A percentile compares a stretch with the other conserved stretches of the same genome.
Evolutionary conservation across 2,797 vertebrate species (phyloP).

Genomic region (Holocentrus rufus): DNA sequence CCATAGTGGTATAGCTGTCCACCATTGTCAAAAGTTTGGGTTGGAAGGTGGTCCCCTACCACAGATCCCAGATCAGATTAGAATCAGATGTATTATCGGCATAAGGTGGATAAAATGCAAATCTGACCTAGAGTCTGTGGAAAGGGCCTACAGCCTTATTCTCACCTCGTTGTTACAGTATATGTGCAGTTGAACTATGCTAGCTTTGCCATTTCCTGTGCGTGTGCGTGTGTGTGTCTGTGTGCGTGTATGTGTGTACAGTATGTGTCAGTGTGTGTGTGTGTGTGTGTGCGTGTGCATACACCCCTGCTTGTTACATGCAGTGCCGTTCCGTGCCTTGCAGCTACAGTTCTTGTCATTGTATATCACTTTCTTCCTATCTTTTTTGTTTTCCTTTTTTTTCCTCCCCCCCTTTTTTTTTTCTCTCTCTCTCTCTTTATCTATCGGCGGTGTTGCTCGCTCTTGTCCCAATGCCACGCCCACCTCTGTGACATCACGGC

Average conservation of each 20-base stretch:
- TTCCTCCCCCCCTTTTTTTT: slow-evolving; percentile 77
- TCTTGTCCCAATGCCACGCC: slow-evolving; percentile 90
- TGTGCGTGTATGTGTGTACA: slow-evolving; percentile 7
- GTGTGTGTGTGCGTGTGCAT: slow-evolving; percentile 24
- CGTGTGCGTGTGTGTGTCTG: slow-evolving; percentile 44
- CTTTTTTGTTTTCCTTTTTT: slow-evolving; percentile 80
- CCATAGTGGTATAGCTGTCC: slow-evolving; percentile 70
- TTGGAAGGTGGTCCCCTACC: slow-evolving; percentile 51
- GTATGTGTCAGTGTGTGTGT: slow-evolving; percentile 9
- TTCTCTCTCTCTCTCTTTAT: slow-evolving; percentile 72
- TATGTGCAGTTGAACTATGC: slow-evolving; percentile 82
- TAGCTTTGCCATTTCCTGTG: slow-evolving; percentile 82
- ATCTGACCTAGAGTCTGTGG: slow-evolving; percentile 68
- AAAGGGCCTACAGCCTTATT: slow-evolving; percentile 51
- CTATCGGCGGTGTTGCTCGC: slow-evolving; percentile 91
- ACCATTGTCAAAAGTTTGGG: slow-evolving; percentile 63
- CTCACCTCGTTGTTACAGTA: slow-evolving; percentile 69
- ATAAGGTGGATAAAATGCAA: slow-evolving; percentile 5
- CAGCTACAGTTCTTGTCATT: slow-evolving; percentile 88
- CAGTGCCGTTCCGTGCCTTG: slow-evolving; percentile 72
- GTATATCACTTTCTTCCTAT: slow-evolving; percentile 89
- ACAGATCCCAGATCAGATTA: slow-evolving; percentile 64
- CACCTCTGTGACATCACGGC: slow-evolving; percentile 92
- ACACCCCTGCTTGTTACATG: slow-evolving; percentile 67
- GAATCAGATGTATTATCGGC: neutral